Conservation (phyloP, 2,797 vertebrate species). For the Zonotrichia albicollis region DNA sequence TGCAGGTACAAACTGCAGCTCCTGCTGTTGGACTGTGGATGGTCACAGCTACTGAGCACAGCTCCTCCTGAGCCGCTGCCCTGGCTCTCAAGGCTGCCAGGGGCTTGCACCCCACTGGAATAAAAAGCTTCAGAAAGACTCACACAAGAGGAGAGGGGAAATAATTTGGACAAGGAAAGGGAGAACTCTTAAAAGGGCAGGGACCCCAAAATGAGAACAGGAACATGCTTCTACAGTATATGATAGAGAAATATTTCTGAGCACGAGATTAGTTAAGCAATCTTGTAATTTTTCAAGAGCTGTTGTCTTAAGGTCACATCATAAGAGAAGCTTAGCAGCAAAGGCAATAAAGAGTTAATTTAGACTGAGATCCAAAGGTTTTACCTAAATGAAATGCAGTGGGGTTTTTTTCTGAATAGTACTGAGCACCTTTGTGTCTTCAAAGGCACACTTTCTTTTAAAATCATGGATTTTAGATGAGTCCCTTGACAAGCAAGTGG, state of each 20-base stretch:
- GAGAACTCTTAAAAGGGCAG: background rate
- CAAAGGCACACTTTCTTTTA: background rate
- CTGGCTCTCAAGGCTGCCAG: background rate
- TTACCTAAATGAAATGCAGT: background rate
- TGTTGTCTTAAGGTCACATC: background rate
- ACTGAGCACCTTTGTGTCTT: background rate
- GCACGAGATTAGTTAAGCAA: background rate
- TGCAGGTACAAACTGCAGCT: background rate
- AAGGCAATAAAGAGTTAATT: background rate
- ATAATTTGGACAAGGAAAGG: background rate
- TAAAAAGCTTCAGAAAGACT: background rate
- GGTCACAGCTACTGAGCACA: background rate
- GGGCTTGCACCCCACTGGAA: background rate
- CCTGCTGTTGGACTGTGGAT: background rate
- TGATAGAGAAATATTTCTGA: background rate
- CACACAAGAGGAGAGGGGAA: background rate
- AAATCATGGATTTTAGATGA: background rate
- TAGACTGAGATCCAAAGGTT: background rate
- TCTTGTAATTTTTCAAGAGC: background rate
- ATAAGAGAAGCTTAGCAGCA: background rate
- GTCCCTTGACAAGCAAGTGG: conserved; percentile 1
- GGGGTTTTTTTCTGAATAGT: background rate
- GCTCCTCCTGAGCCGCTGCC: background rate
- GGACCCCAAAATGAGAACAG: background rate
- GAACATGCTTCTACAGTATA: background rate